These are phyloP conservation scores for Drosophila differens DNA, from an alignment of 2,888 invertebrate species.

Conservation along the genomic window DNA sequence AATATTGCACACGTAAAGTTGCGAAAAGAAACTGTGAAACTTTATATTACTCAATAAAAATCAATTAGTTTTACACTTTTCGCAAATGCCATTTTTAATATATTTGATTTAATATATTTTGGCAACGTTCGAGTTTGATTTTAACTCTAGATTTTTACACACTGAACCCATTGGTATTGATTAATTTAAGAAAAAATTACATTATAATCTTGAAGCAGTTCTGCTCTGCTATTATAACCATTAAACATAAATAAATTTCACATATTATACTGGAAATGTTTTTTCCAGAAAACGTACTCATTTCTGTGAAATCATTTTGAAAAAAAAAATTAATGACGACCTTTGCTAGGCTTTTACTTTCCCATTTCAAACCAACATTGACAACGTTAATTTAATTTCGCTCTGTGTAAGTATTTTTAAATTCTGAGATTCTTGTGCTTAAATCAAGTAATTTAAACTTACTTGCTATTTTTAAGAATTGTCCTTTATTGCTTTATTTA, in stretches of 20 bases:
- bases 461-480: not conserved
- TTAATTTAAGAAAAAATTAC: accelerated
- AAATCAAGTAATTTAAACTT: not conserved
- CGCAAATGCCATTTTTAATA: not conserved
- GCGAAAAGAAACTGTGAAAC: accelerated
- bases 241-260: not conserved
- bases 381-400: not conserved
- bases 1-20: not conserved
- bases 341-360: not conserved
- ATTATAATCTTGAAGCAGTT: not conserved
- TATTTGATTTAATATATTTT: not conserved
- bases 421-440: not conserved
- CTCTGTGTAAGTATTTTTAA: not conserved
- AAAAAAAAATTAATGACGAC: not conserved
- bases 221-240: not conserved
- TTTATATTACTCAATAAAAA: not conserved
- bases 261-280: accelerated
- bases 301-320: not conserved
- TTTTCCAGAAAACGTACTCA: not conserved
- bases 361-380: not conserved
- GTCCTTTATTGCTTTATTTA: not conserved
- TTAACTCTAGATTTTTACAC: not conserved
- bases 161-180: not conserved
- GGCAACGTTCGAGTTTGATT: accelerated
- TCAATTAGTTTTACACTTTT: not conserved